A percentile compares a stretch with the other conserved stretches of the same genome.
phyloP scores from a whole-genome alignment of 2,888 invertebrate species.

The Isotomurus palustris region DNA sequence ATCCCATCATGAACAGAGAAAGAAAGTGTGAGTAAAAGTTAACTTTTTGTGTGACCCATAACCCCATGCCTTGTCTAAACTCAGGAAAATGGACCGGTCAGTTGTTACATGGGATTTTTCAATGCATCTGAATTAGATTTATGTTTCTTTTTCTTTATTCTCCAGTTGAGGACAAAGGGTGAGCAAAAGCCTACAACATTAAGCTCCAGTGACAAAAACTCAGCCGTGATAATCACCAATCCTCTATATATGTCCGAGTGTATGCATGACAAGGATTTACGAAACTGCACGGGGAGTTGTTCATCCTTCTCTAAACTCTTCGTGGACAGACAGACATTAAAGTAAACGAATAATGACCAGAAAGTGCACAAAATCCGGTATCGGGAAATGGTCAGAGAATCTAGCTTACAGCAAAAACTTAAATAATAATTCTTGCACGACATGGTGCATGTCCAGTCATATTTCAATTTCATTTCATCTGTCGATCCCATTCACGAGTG shows the following conservation, averaged over 20 bases:
- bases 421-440: conserved; percentile 1
- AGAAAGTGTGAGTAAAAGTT: conserved; percentile 19
- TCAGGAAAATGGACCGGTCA: conserved; percentile 14
- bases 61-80: conserved; percentile 17
- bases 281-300: too few species aligned
- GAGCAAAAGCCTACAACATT: not conserved
- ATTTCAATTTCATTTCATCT: conserved; percentile 44
- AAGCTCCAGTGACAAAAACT: conserved; percentile 4
- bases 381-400: not conserved
- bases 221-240: not conserved
- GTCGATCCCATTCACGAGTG: conserved; percentile 30
- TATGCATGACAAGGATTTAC: too few species aligned
- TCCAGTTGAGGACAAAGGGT: not conserved
- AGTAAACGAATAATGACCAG: too few species aligned
- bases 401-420: conserved; percentile 7
- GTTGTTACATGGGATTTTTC: conserved; percentile 7
- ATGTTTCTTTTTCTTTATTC: conserved; percentile 3
- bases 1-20: not conserved
- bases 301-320: not conserved
- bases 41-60: conserved; percentile 20
- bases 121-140: conserved; percentile 12
- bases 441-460: conserved; percentile 14
- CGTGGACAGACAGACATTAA: not conserved
- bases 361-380: not conserved
- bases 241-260: too few species aligned